These are phyloP conservation scores for Petrolisthes manimaculis DNA, from an alignment of 2,888 invertebrate species.

Conservation along the genomic window DNA sequence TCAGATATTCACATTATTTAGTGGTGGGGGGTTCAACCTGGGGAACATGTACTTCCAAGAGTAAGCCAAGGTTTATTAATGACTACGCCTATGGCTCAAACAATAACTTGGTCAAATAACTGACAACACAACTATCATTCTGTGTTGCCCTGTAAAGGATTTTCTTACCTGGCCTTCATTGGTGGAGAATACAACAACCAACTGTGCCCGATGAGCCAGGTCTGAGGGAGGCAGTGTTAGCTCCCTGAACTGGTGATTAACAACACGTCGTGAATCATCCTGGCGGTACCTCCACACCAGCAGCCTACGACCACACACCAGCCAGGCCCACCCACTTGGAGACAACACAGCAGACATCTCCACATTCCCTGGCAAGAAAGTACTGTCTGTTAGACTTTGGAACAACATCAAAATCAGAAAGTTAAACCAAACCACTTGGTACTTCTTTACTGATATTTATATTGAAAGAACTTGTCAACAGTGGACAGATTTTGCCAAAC, in stretches of 20 bases:
- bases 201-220: slow-evolving; percentile 88
- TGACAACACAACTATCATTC: too few relatives aligned
- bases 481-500: too few relatives aligned
- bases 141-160: not conserved
- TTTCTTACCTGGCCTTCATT: slow-evolving; percentile 47
- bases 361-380: slow-evolving; percentile 67
- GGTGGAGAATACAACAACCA: slow-evolving; percentile 77
- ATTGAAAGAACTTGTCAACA: too few relatives aligned
- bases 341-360: slow-evolving; percentile 77
- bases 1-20: too few relatives aligned
- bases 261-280: slow-evolving; percentile 42
- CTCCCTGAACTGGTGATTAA: slow-evolving; percentile 80
- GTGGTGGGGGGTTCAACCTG: too few relatives aligned
- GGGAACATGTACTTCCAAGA: too few relatives aligned
- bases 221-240: slow-evolving; percentile 91
- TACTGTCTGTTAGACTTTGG: slow-evolving; percentile 66
- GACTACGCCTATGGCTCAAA: too few relatives aligned
- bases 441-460: too few relatives aligned
- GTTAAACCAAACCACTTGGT: too few relatives aligned
- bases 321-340: slow-evolving; percentile 83
- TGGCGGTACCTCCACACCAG: slow-evolving; percentile 80
- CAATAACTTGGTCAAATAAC: too few relatives aligned
- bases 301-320: slow-evolving; percentile 86
- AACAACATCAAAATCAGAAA: slow-evolving; percentile 28
- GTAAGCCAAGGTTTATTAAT: too few relatives aligned